Base-by-base conservation (phyloP, 1,140 invertebrate species). In the Achroia grisella region DNA sequence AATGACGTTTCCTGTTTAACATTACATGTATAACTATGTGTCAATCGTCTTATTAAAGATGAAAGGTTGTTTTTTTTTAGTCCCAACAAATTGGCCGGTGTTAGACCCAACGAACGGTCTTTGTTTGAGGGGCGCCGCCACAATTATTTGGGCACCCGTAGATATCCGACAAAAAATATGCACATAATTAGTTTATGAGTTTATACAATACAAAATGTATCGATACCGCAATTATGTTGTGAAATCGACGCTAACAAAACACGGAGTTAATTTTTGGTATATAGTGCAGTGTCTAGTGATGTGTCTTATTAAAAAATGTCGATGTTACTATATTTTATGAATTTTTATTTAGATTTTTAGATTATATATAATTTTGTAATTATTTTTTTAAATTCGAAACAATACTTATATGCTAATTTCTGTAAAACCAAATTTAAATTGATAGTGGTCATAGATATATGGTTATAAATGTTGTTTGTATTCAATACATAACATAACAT, bases 161-260 rank as follows among this genome's bases (percentile, higher is more conserved):
- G 5, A 47, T 52, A 63, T 52, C 17, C 17, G 17, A 15, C 28
- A 76, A 72, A 79, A 74, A 71, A 48, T 50, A 52, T 56, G 61
- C 57, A 62, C 50, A 71, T 76, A 77, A 79, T 82, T 79, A 79
- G 68, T 72, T 75, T 71, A 81, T 73, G 67, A 80, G 65, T 74
- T 76, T 74, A 82, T 63, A 76, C 66, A 79, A 73, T 73, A 63
- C 57, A 37, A 52, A 63, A 69, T 52, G 47, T 59, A 68, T 67
- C 51, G 51, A 65, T 59, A 52, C 71, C 52, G 62, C 69, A 75
- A 81, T 81, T 78, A 76, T 78, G 45, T 65, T 57, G 58, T 62
- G 61, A 62, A 68, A 62, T 73, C 62, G 62, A 68, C 52, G 33
- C 62, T 71, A 78, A 66, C 72, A 69, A 72, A 74, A 62, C 56